These are phyloP conservation scores for Candoia aspera DNA, from an alignment of 2,113 vertebrate species.

Conservation along the genomic window DNA sequence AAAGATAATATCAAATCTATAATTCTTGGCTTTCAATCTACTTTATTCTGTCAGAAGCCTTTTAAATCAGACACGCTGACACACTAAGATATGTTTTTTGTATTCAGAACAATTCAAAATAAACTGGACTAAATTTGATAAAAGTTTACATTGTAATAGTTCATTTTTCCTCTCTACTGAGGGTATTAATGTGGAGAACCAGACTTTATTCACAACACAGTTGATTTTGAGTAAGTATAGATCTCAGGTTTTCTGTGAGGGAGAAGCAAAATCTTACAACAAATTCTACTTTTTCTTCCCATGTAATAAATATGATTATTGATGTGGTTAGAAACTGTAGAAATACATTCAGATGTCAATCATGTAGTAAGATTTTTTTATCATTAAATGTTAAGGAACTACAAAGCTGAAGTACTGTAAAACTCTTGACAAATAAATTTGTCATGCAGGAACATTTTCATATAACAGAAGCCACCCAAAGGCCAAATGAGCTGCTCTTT, in stretches of 20 bases:
- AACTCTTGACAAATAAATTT: conserved; percentile 27
- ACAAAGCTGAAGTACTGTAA: conserved; percentile 31
- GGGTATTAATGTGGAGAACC: conserved; percentile 45
- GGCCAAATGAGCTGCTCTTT: conserved; percentile 57
- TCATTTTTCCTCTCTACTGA: conserved; percentile 60
- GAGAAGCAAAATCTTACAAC: conserved; percentile 32
- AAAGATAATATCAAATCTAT: conserved; percentile 70
- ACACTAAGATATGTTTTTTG: conserved; percentile 70
- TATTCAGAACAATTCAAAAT: conserved; percentile 78
- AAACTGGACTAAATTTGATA: conserved; percentile 74
- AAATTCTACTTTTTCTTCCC: conserved; percentile 24
- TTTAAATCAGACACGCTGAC: conserved; percentile 63
- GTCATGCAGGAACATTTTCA: conserved; percentile 41
- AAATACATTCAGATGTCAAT: conserved; percentile 32
- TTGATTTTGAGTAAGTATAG: conserved; percentile 40
- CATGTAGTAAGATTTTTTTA: conserved; percentile 54
- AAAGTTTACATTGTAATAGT: conserved; percentile 74
- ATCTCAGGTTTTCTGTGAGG: conserved; percentile 21
- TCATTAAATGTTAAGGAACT: conserved; percentile 46
- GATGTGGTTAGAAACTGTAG: conserved; percentile 39
- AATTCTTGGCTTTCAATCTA: conserved; percentile 70
- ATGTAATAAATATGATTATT: conserved; percentile 11
- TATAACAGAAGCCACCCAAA: conserved; percentile 50
- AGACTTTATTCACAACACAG: conserved; percentile 53
- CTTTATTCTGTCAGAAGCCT: conserved; percentile 64